These are phyloP conservation scores for Caenorhabditis sp. DNA, from an alignment of 2,888 invertebrate genomes.

Conservation along the genomic window DNA sequence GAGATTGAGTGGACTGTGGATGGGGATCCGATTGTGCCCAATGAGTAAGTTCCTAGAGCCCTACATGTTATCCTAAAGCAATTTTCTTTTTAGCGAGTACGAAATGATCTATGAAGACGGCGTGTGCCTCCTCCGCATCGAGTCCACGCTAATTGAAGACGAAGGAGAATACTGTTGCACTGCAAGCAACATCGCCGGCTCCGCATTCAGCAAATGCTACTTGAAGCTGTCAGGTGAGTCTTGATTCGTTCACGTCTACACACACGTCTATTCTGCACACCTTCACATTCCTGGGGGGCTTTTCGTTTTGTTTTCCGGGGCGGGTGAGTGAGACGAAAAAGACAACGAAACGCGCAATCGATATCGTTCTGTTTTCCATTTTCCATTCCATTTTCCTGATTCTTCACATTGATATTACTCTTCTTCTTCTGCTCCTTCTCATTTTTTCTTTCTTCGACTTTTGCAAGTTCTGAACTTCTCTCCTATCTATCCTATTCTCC, in stretches of 20 bases:
- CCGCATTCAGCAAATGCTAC: slow-evolving; percentile 87
- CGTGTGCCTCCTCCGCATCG: slow-evolving; percentile 78
- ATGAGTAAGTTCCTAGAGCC: slow-evolving; percentile 78
- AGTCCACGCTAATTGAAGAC: slow-evolving; percentile 87
- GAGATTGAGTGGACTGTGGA: slow-evolving; percentile 83
- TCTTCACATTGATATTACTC: slow-evolving; percentile 6
- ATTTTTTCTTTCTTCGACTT: slow-evolving; percentile 13
- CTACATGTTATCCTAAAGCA: background rate
- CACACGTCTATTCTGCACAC: slow-evolving; percentile 52
- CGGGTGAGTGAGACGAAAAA: slow-evolving; percentile 42
- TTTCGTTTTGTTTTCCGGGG: slow-evolving; percentile 6
- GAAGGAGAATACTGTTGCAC: slow-evolving; percentile 91
- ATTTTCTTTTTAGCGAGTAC: slow-evolving; percentile 76
- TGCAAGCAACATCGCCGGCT: slow-evolving; percentile 91
- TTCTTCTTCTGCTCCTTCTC: background rate
- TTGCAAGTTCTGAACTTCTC: no score
- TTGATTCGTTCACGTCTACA: slow-evolving; percentile 12
- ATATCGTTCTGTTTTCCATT: slow-evolving; percentile 20
- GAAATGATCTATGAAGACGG: slow-evolving; percentile 82
- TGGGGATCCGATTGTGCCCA: slow-evolving; percentile 77
- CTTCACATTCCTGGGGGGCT: slow-evolving; percentile 32
- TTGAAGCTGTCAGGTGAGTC: slow-evolving; percentile 77
- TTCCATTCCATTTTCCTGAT: background rate
- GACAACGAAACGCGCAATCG: slow-evolving; percentile 53
- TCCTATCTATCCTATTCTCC: background rate